phyloP scores from a whole-genome alignment of 2,113 vertebrate genomes.

The Carassius auratus region DNA sequence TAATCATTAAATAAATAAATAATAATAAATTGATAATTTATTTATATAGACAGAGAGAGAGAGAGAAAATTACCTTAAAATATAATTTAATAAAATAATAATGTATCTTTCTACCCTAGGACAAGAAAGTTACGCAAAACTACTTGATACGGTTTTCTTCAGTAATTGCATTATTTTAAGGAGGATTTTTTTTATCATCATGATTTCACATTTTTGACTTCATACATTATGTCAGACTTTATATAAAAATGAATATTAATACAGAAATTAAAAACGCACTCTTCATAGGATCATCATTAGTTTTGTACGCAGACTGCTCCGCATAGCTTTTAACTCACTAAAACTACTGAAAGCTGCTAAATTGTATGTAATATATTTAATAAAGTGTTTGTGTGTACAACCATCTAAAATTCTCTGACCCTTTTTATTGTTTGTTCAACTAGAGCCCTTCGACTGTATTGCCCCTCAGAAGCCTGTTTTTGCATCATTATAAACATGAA shows the following conservation, averaged over 20 bases:
- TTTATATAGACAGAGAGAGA: too few relatives aligned
- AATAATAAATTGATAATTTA: too few relatives aligned
- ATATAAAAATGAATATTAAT: background rate
- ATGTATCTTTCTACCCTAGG: background rate
- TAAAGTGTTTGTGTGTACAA: background rate
- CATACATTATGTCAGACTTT: too few relatives aligned
- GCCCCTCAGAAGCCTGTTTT: slow-evolving; percentile 63
- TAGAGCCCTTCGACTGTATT: slow-evolving; percentile 61
- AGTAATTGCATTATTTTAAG: background rate
- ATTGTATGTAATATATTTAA: background rate
- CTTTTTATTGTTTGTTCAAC: slow-evolving; percentile 53
- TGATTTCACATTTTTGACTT: background rate
- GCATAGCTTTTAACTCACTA: background rate
- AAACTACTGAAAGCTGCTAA: background rate
- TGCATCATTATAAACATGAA: slow-evolving; percentile 76
- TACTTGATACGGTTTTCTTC: background rate
- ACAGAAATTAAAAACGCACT: background rate
- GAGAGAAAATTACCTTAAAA: too few relatives aligned
- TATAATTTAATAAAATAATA: background rate
- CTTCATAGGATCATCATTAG: background rate
- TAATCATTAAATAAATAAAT: too few relatives aligned
- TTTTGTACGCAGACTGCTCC: background rate
- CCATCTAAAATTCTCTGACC: background rate
- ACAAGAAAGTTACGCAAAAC: background rate
- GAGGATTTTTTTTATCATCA: background rate